Base-by-base conservation (phyloP, 2,888 invertebrate genomes). In the Drosophila seclusa region DNA sequence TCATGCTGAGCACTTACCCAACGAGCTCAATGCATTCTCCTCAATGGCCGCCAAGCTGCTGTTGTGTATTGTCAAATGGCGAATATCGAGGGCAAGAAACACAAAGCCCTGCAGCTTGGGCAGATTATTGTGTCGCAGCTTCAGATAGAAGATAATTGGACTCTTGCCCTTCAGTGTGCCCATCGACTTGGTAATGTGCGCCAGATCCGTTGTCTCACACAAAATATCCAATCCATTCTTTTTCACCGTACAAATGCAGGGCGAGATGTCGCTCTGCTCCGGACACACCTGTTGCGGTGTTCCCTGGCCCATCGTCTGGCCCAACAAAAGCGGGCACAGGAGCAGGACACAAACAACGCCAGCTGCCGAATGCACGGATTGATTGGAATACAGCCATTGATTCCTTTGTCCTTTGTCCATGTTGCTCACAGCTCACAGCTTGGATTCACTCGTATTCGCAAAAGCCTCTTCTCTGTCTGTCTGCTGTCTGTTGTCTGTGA, bases 201-300 rank as follows among this genome's bases (percentile, higher is more conserved):
- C 94, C 85, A 96, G 95, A 91, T 97, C 97, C 61, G 97, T 97
- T 87, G 96, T 96, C 94, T 98, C 97, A 94, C 98, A 98, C 77
- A 97, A 94, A 77, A 98, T 96, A 92, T 98, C 98, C 83, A 98
- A 94, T 53, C 97, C 97, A 90, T 97, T 96, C 93, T 97, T 97
- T 93, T 97, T 97, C 81, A 97, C 96, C 82, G 95, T 95, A 93
- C 98, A 98, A 82, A 95, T 94, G 94, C 98, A 98, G 38, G 97
- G 97, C 60, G 95, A 93, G 90, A 97, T 96, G 73, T 96, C 96
- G 90, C 93, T 94, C 80, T 95, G 95, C 73, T 96, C 94, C 53
- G 97, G 97, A 93, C 97, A 97, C 92, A 96, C 96, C 93, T 96
- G 96, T 75, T 91, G 92, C 24, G 87, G 88, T 36, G 88, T 75